A percentile compares a stretch with the other conserved stretches of the same genome.
phyloP scores from a whole-genome alignment of 2,113 vertebrate genomes.

The Microcebus murinus region DNA sequence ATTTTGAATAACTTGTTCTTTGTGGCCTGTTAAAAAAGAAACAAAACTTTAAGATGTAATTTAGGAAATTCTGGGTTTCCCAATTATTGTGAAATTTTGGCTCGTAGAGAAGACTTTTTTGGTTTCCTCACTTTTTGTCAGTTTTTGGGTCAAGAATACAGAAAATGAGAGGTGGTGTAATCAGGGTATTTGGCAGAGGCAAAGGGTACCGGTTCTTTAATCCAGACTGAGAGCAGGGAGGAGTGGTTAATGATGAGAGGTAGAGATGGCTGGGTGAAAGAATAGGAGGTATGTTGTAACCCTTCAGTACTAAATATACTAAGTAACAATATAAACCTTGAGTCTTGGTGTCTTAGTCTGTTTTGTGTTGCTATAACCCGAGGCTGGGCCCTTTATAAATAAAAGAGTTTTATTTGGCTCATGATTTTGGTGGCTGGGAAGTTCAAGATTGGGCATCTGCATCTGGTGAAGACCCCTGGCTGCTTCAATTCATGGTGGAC shows the following conservation, averaged over 20 bases:
- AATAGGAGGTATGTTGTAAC: neutral
- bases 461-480: neutral
- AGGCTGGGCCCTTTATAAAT: neutral
- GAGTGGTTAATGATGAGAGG: neutral
- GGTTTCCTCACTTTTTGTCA: neutral
- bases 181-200: neutral
- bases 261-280: neutral
- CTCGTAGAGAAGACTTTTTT: neutral
- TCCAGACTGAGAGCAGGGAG: neutral
- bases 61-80: slow-evolving; percentile 1
- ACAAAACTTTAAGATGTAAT: neutral
- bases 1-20: slow-evolving; percentile 14
- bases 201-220: neutral
- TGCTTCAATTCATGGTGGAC: neutral
- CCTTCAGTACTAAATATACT: neutral
- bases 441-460: neutral
- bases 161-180: neutral
- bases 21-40: neutral
- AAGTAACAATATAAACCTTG: neutral
- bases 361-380: neutral
- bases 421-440: neutral
- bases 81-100: neutral
- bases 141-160: neutral
- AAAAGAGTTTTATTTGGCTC: neutral
- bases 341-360: neutral